Evolutionary conservation across 2,888 invertebrate species (phyloP).

Genomic region (Phasia obesa): DNA sequence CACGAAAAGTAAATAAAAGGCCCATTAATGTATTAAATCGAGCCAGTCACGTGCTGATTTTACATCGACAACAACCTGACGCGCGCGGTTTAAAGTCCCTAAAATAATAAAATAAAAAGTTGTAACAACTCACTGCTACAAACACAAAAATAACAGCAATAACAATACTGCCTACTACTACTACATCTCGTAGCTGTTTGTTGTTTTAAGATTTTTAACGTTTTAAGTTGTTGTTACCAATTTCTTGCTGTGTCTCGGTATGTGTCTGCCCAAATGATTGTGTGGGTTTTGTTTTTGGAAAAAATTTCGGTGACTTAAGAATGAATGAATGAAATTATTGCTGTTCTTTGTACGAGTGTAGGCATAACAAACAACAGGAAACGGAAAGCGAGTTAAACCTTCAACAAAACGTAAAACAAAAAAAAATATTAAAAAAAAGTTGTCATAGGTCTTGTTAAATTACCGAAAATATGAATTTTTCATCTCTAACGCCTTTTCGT

Average conservation of each 20-base stretch:
- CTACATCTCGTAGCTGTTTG: background rate
- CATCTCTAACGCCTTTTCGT: background rate
- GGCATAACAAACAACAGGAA: slow-evolving; percentile 48
- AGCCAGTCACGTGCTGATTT: slow-evolving; percentile 69
- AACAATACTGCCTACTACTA: too few species aligned
- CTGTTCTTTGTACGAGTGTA: slow-evolving; percentile 12
- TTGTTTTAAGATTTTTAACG: slow-evolving; percentile 15
- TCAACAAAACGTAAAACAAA: background rate
- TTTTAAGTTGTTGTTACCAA: slow-evolving; percentile 1
- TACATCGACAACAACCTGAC: slow-evolving; percentile 37
- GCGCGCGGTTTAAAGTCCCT: slow-evolving; percentile 33
- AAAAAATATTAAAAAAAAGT: slow-evolving; percentile 14
- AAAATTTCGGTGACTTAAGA: slow-evolving; percentile 39
- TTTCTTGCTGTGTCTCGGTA: background rate
- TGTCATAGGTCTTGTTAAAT: slow-evolving; percentile 40
- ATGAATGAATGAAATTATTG: slow-evolving; percentile 55
- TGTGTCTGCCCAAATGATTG: background rate
- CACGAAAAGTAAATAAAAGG: slow-evolving; percentile 50
- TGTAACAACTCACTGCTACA: background rate
- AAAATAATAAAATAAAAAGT: slow-evolving; percentile 6
- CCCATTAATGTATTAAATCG: slow-evolving; percentile 46
- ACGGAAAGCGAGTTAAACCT: slow-evolving; percentile 55
- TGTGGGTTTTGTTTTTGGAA: slow-evolving; percentile 8
- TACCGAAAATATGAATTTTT: background rate
- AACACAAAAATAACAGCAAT: background rate